Evolutionary conservation across 2,113 vertebrate species (phyloP).

Genomic region (Mystacornis crossleyi): DNA sequence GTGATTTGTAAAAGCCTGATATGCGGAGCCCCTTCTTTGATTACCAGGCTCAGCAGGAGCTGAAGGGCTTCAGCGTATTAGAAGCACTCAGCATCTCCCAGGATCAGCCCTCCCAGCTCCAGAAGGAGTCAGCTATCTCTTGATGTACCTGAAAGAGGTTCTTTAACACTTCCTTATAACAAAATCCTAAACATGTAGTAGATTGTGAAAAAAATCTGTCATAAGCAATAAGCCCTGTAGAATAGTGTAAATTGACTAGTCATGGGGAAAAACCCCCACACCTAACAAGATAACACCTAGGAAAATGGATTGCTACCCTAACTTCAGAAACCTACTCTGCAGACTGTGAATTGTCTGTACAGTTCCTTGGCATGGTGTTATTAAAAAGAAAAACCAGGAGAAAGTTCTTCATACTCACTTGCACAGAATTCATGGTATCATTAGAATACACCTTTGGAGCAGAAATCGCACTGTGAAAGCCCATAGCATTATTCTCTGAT

Average conservation of each 20-base stretch:
- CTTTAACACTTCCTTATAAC: not conserved
- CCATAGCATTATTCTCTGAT: not conserved
- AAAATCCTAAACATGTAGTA: not conserved
- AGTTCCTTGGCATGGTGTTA: not conserved
- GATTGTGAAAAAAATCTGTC: not conserved
- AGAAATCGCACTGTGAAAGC: not conserved
- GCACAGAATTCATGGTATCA: not conserved
- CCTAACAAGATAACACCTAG: not conserved
- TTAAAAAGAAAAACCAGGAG: not conserved
- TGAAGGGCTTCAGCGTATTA: not conserved
- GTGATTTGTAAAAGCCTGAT: not conserved
- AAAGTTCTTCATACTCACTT: not conserved
- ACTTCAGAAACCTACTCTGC: not conserved
- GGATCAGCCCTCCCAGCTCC: not conserved
- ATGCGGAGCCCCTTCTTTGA: not conserved
- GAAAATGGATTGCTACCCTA: not conserved
- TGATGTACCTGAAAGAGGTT: not conserved
- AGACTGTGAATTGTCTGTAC: not conserved
- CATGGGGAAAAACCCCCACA: not conserved
- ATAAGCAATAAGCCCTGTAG: not conserved
- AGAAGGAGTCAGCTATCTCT: not conserved
- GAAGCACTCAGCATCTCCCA: not conserved
- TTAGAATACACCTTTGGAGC: not conserved
- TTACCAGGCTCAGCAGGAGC: not conserved
- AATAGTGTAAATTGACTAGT: not conserved